Conservation (phyloP, 1,140 invertebrate species). For the Temnothorax longispinosus region DNA sequence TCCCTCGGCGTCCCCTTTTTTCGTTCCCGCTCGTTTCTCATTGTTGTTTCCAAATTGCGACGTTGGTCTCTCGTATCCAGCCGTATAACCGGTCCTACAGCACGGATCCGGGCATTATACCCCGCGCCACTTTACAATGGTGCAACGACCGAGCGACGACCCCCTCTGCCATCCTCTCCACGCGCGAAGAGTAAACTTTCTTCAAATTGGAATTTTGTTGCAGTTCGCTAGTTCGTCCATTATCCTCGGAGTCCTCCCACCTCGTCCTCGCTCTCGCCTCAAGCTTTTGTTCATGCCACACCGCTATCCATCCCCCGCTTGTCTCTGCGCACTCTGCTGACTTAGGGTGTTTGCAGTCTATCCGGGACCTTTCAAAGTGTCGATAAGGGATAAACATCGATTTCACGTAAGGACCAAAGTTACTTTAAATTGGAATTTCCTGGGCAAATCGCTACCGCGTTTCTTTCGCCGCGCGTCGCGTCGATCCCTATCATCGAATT, state of each 20-base stretch:
- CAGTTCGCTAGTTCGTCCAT: slow-evolving; percentile 60
- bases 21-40: slow-evolving; percentile 24
- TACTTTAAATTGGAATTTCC: slow-evolving; percentile 61
- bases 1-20: neutral
- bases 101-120: slow-evolving; percentile 9
- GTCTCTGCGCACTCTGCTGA: slow-evolving; percentile 38
- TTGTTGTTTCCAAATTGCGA: slow-evolving; percentile 49
- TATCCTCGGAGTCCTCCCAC: slow-evolving; percentile 31
- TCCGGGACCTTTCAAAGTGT: slow-evolving; percentile 60
- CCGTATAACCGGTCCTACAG: slow-evolving; percentile 12
- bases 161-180: too few relatives aligned
- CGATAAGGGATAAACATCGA: slow-evolving; percentile 63
- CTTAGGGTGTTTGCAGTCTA: slow-evolving; percentile 60
- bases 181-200: slow-evolving; percentile 48
- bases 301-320: slow-evolving; percentile 8
- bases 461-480: neutral
- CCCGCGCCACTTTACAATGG: slow-evolving; percentile 40
- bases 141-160: slow-evolving; percentile 29
- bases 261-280: slow-evolving; percentile 19
- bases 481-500: slow-evolving; percentile 43
- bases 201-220: slow-evolving; percentile 62
- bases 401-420: slow-evolving; percentile 50
- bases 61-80: slow-evolving; percentile 20
- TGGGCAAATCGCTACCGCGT: slow-evolving; percentile 46
- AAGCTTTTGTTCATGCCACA: slow-evolving; percentile 50